A percentile compares a stretch with the other conserved stretches of the same genome.
phyloP scores from a whole-genome alignment of 2,888 invertebrate genomes.

The Antheraea yamamai region DNA sequence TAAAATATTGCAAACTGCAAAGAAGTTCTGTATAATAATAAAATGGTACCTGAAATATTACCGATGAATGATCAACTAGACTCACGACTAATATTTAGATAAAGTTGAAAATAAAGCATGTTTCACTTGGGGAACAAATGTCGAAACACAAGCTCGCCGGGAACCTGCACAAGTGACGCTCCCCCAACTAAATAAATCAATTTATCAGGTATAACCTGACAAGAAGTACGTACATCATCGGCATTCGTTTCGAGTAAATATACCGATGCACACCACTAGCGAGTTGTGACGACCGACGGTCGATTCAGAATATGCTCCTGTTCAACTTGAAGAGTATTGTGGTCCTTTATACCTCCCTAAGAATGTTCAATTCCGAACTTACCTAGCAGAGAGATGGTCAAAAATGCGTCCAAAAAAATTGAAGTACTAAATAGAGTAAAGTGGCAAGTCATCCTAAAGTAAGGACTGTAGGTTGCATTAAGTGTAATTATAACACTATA shows the following conservation, averaged over 20 bases:
- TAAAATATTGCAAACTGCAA: no score
- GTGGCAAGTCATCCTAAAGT: no score
- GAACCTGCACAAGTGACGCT: constrained; percentile 39
- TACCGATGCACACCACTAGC: neutral
- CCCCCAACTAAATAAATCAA: constrained; percentile 73
- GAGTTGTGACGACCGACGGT: no score
- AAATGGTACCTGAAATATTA: neutral
- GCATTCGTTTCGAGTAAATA: constrained; percentile 30
- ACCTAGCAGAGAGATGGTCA: no score
- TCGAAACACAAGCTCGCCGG: constrained; percentile 54
- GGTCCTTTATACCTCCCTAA: no score
- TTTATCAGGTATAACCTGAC: constrained; percentile 72
- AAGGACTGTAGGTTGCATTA: no score
- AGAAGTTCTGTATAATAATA: neutral
- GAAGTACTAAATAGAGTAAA: no score
- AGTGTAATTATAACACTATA: no score
- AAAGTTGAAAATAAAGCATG: neutral
- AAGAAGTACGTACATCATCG: constrained; percentile 48
- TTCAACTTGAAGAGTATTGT: no score
- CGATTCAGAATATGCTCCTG: no score
- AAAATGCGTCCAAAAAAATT: no score
- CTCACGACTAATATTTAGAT: neutral
- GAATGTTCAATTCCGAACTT: no score
- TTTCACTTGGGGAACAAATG: constrained; percentile 22
- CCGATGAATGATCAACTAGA: neutral